These are phyloP conservation scores for Halocaridina rubra DNA, from an alignment of 2,888 invertebrate species.

Conservation along the genomic window DNA sequence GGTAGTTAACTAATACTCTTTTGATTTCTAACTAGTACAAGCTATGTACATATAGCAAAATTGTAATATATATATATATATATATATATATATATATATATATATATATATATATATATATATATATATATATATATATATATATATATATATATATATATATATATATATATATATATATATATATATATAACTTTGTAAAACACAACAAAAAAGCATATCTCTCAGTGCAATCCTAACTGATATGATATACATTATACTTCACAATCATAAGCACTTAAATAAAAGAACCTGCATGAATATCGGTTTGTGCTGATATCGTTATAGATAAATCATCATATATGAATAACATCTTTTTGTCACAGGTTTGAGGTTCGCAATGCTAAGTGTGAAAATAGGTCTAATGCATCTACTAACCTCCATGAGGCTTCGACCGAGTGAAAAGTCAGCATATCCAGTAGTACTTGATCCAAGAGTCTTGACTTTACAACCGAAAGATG, in stretches of 20 bases:
- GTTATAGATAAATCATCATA: no score
- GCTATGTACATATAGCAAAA: no score
- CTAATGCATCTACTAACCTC: slow-evolving; percentile 24
- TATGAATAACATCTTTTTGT: not conserved
- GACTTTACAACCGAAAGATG: slow-evolving; percentile 51
- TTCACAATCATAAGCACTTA: no score
- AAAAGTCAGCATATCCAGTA: slow-evolving; percentile 26
- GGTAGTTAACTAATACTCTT: no score
- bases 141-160: not conserved
- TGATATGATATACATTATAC: no score
- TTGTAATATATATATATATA: no score
- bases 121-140: not conserved
- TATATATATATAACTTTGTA: not conserved
- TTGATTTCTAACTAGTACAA: no score
- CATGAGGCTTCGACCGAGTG: not conserved
- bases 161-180: not conserved
- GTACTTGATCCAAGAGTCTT: slow-evolving; percentile 48
- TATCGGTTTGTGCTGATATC: no score
- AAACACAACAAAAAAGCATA: no score
- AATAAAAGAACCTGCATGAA: no score
- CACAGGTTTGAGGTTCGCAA: slow-evolving; percentile 45
- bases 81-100: not conserved
- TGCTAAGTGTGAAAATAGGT: slow-evolving; percentile 42
- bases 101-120: not conserved
- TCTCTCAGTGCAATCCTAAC: no score